Percentiles rank a stretch among this genome's conserved stretches.
These are phyloP conservation scores for Gastracanthus pulcherrimus DNA, from an alignment of 2,888 invertebrate genomes.

Conservation along the genomic window DNA sequence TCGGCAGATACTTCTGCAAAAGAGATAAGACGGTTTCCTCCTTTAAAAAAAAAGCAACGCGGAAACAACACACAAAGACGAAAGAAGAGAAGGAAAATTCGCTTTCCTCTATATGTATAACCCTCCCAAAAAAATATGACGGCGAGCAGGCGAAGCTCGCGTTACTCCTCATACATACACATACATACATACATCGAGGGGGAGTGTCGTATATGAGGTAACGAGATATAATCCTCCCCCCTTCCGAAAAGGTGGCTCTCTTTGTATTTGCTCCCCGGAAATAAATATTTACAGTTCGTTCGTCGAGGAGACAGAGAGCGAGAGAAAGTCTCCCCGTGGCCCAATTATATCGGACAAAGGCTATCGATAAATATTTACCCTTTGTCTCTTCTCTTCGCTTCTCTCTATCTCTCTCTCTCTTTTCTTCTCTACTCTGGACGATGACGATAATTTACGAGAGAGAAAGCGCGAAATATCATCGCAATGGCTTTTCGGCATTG, in stretches of 20 bases:
- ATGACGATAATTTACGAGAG: no score
- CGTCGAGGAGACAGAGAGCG: not conserved
- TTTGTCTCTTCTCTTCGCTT: not conserved
- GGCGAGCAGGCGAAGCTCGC: not conserved
- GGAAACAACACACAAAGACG: no score
- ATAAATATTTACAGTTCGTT: slow-evolving; percentile 35
- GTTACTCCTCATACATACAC: not conserved
- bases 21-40: not conserved
- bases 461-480: no score
- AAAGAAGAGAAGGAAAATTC: no score
- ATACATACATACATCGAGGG: not conserved
- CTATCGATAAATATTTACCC: slow-evolving; percentile 39
- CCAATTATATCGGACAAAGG: slow-evolving; percentile 29
- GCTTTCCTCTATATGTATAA: no score
- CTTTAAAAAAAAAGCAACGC: not conserved
- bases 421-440: not conserved
- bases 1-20: slow-evolving; percentile 78
- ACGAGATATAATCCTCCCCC: not conserved
- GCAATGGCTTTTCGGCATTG: no score
- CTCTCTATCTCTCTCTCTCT: not conserved
- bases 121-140: no score
- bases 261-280: slow-evolving; percentile 21
- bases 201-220: not conserved
- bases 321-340: not conserved
- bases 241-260: not conserved